phyloP scores from a whole-genome alignment of 2,888 invertebrate species.

The Dryomyza anilis region DNA sequence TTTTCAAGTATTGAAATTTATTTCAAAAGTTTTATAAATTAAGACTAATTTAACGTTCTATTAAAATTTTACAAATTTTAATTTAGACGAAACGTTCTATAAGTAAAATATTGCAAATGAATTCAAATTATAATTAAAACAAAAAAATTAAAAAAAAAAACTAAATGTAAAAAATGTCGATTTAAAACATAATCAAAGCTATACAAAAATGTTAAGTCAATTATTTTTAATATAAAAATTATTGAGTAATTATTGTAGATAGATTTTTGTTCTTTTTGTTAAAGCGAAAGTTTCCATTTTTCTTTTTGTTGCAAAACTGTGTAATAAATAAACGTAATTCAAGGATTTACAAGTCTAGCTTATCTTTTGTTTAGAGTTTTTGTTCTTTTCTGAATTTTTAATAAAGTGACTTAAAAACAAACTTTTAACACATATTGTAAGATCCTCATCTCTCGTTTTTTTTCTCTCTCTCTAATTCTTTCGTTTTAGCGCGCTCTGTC shows the following conservation, averaged over 20 bases:
- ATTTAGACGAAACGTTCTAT: neutral
- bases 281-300: too few species aligned
- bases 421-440: slow-evolving; percentile 18
- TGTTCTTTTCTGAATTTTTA: too few species aligned
- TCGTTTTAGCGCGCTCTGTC: neutral
- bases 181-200: too few species aligned
- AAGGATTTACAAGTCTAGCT: slow-evolving; percentile 13
- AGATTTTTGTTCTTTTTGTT: too few species aligned
- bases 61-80: neutral
- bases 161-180: neutral
- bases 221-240: slow-evolving; percentile 28
- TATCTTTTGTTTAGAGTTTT: neutral
- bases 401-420: slow-evolving; percentile 19
- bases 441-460: slow-evolving; percentile 1
- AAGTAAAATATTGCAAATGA: slow-evolving; percentile 12
- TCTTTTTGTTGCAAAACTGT: neutral
- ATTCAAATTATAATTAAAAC: slow-evolving; percentile 2
- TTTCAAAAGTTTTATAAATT: neutral
- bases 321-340: slow-evolving; percentile 6
- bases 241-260: slow-evolving; percentile 19
- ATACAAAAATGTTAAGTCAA: too few species aligned
- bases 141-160: slow-evolving; percentile 9
- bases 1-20: neutral
- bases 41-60: neutral
- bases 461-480: neutral